These are phyloP conservation scores for Mactra quadrangularis DNA, from an alignment of 1,140 invertebrate genomes.

Conservation along the genomic window DNA sequence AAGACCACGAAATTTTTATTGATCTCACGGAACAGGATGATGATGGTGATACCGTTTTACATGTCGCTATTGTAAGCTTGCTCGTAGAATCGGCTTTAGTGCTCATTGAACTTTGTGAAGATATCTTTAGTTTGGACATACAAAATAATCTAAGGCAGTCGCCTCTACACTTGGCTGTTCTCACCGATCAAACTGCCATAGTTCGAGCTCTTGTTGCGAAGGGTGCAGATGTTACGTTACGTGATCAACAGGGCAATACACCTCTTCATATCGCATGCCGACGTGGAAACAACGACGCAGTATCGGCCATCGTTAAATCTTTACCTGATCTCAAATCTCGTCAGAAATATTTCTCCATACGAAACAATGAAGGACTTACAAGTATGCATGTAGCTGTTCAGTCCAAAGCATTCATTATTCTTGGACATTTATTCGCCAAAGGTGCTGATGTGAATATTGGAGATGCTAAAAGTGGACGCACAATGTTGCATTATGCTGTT, in stretches of 20 bases:
- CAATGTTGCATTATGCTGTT: slow-evolving; percentile 69
- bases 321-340: slow-evolving; percentile 27
- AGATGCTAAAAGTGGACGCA: slow-evolving; percentile 74
- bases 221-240: slow-evolving; percentile 85
- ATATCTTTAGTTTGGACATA: slow-evolving; percentile 38
- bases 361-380: slow-evolving; percentile 91
- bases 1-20: background rate
- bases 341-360: slow-evolving; percentile 86
- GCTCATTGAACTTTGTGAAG: slow-evolving; percentile 22
- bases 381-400: slow-evolving; percentile 83
- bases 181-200: slow-evolving; percentile 87
- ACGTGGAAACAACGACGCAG: slow-evolving; percentile 88
- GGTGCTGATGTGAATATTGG: slow-evolving; percentile 89
- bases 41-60: slow-evolving; percentile 44
- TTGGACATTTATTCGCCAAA: slow-evolving; percentile 55
- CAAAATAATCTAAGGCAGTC: slow-evolving; percentile 82
- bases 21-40: slow-evolving; percentile 19
- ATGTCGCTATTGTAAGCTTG: slow-evolving; percentile 36
- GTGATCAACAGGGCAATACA: slow-evolving; percentile 84
- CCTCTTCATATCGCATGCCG: slow-evolving; percentile 92
- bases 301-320: slow-evolving; percentile 82
- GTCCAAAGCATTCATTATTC: slow-evolving; percentile 18
- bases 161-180: slow-evolving; percentile 89
- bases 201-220: slow-evolving; percentile 88
- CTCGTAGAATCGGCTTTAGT: background rate